Base-by-base conservation (phyloP, 92 coral and sea anemone genomes). In the Actinernus sp. region DNA sequence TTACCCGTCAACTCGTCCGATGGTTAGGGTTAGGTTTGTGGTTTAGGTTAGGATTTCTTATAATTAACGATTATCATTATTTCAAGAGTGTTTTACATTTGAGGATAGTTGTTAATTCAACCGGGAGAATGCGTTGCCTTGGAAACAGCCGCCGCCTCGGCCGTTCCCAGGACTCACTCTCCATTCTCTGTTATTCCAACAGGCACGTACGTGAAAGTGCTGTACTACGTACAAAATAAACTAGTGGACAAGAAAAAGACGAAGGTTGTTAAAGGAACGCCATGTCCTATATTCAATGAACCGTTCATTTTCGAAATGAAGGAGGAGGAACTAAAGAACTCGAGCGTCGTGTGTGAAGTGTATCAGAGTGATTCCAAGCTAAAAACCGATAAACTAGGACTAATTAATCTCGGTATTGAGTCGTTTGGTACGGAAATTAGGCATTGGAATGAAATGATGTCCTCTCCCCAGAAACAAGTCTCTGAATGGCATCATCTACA, bases 391-490 rank as follows among this genome's bases (percentile, higher is more conserved):
- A 84, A 76, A 61, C 68, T 93, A 19, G 98, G 98, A 24, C 59
- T 40, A 26, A 83, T 93, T 7, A 86, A 55, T 26, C 69, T 93
- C 3, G 98, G 97, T 11, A 36, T 87, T 32, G 87, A 93, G 25
- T 83, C 98, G 13, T 78, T 74, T 66, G 88, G 87, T 12, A 74
- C 89, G 1, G 98, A 93, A 44, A 78, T 93, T 12, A 85, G 98
- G 1, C 98, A 93, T 22, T 93, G 98, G 98, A 77, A 88, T 51
- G 98, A 93, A 56, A 78, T 93, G 97, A 81, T 93, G 45, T 57
- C 85, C 68, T 63, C 93, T 34, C 98, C 98, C 37, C 87, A 86
- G 14, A 93, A 93, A 58, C 87, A 88, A 55, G 52, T 90, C 29
- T 75, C 96, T 2, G 97, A 93, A 44, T 85, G 93, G 49, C 98